A percentile compares a stretch with the other conserved stretches of the same genome.
Evolutionary conservation across 2,888 invertebrate genomes (phyloP).

Genomic region (Mesorhabditis belari): DNA sequence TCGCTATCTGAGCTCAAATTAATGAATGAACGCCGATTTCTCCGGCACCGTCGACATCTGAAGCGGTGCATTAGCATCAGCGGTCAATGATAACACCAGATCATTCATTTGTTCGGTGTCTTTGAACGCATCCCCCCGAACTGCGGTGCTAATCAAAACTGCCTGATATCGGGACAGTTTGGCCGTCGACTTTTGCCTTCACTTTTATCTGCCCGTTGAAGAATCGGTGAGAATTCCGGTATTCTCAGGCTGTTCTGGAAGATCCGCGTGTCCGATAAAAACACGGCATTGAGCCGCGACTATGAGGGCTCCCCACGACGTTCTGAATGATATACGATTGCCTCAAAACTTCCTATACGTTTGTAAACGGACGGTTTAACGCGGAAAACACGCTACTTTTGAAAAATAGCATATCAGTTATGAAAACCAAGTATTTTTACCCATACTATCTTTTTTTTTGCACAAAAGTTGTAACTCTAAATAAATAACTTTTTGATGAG

Average conservation of each 20-base stretch:
- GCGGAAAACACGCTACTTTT: no score
- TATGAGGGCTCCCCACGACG: slow-evolving; percentile 44
- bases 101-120: slow-evolving; percentile 38
- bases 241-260: slow-evolving; percentile 51
- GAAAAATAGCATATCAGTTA: no score
- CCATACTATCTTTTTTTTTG: no score
- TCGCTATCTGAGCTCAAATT: slow-evolving; percentile 33
- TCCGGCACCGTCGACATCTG: slow-evolving; percentile 46
- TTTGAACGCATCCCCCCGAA: slow-evolving; percentile 34
- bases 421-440: no score
- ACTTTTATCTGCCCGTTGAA: no score
- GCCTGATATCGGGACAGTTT: neutral
- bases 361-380: no score
- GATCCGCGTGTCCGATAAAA: slow-evolving; percentile 49
- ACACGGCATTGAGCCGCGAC: slow-evolving; percentile 44
- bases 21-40: slow-evolving; percentile 51
- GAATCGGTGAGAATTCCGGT: slow-evolving; percentile 52
- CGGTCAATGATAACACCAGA: slow-evolving; percentile 41
- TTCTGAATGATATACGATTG: no score
- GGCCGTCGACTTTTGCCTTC: no score
- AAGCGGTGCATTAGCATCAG: slow-evolving; percentile 47
- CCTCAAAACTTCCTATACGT: no score
- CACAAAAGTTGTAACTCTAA: no score
- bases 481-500: no score
- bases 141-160: slow-evolving; percentile 11